These are phyloP conservation scores for Troides helena DNA, from an alignment of 2,888 invertebrate genomes.

Conservation along the genomic window DNA sequence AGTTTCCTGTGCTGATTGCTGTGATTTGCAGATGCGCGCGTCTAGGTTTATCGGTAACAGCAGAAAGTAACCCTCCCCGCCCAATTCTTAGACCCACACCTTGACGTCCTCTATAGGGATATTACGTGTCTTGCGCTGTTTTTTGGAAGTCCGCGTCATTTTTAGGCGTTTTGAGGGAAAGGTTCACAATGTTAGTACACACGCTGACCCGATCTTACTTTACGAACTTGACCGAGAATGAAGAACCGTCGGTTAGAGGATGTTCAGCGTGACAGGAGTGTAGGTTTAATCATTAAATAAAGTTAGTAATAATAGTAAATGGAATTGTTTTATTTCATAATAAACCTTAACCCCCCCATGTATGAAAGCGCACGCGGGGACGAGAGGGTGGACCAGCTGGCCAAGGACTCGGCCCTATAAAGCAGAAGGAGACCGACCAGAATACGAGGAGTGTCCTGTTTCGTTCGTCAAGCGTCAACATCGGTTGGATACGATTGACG, in stretches of 20 bases:
- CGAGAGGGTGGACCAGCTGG: too few relatives aligned
- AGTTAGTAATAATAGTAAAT: slow-evolving; percentile 15
- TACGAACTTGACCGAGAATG: slow-evolving; percentile 33
- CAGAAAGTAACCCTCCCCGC: slow-evolving; percentile 55
- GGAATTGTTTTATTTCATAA: slow-evolving; percentile 7
- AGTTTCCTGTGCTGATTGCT: slow-evolving; percentile 76
- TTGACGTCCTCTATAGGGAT: slow-evolving; percentile 35
- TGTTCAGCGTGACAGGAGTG: slow-evolving; percentile 14
- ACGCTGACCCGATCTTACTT: slow-evolving; percentile 28
- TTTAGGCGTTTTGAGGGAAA: slow-evolving; percentile 28
- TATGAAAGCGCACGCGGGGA: too few relatives aligned
- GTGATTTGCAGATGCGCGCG: slow-evolving; percentile 72
- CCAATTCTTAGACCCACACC: slow-evolving; percentile 36
- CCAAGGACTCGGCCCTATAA: too few relatives aligned
- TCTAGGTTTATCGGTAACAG: slow-evolving; percentile 63
- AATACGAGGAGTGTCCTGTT: too few relatives aligned
- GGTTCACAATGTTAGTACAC: slow-evolving; percentile 8
- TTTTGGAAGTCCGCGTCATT: slow-evolving; percentile 13
- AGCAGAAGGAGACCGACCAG: too few relatives aligned
- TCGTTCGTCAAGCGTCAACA: too few relatives aligned
- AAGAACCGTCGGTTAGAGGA: slow-evolving; percentile 17
- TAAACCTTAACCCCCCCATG: not conserved
- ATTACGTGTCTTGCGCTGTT: slow-evolving; percentile 28
- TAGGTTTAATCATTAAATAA: slow-evolving; percentile 25
- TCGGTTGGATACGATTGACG: too few relatives aligned